These are phyloP conservation scores for Amblyopsis rosae DNA, from an alignment of 2,113 vertebrate species.

Conservation along the genomic window DNA sequence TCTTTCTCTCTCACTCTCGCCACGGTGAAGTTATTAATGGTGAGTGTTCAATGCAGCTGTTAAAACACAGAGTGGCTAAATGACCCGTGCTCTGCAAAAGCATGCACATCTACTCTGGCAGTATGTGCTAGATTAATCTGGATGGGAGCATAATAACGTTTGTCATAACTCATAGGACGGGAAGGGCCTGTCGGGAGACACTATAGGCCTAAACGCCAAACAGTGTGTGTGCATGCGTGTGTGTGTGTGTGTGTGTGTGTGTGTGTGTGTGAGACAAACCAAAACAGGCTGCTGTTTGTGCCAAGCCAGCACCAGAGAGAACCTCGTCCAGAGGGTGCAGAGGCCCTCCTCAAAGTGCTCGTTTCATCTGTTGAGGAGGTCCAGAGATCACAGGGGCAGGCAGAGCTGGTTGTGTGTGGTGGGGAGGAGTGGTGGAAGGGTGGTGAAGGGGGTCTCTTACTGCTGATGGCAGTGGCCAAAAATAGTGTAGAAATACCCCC, in stretches of 20 bases:
- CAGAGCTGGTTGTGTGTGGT: conserved; percentile 12
- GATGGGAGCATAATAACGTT: conserved; percentile 75
- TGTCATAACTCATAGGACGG: conserved; percentile 76
- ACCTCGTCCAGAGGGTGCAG: conserved; percentile 41
- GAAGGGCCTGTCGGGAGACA: conserved; percentile 32
- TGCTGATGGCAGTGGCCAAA: conserved; percentile 62
- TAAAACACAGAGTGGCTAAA: conserved; percentile 85
- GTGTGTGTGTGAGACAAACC: conserved; percentile 49
- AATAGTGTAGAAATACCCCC: conserved; percentile 57
- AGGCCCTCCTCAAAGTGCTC: conserved; percentile 56
- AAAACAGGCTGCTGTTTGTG: conserved; percentile 64
- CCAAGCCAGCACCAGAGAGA: conserved; percentile 39
- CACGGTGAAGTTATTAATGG: conserved; percentile 70
- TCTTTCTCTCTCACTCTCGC: conserved; percentile 6
- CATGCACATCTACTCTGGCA: conserved; percentile 79
- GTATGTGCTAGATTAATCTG: conserved; percentile 81
- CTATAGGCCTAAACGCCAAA: conserved; percentile 1
- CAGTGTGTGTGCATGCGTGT: conserved; percentile 14
- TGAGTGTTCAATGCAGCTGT: conserved; percentile 83
- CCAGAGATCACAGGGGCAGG: conserved; percentile 66
- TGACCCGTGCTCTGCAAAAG: conserved; percentile 85
- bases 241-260: conserved; percentile 18
- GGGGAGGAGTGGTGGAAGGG: background rate
- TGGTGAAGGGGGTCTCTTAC: conserved; percentile 38
- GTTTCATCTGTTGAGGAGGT: conserved; percentile 79